These are phyloP conservation scores for Drosophila santomea DNA, from an alignment of 1,140 invertebrate genomes.

Conservation along the genomic window DNA sequence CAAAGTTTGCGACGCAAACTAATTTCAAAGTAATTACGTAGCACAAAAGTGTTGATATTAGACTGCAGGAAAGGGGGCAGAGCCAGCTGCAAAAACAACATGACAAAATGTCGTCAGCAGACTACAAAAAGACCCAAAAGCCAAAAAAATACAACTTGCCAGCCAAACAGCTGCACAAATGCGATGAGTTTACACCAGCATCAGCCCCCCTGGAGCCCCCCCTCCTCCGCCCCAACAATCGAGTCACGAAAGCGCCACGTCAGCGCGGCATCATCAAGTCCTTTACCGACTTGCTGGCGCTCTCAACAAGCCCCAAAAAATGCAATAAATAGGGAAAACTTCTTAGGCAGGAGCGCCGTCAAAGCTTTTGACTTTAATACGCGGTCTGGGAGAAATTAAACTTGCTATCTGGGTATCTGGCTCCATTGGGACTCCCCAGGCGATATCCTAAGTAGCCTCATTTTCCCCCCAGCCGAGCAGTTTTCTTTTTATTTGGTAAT, in stretches of 20 bases:
- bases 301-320: constrained; percentile 33
- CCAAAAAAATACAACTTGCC: constrained; percentile 36
- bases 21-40: constrained; percentile 84
- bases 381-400: constrained; percentile 69
- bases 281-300: constrained; percentile 52
- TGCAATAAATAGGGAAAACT: constrained; percentile 31
- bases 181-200: constrained; percentile 42
- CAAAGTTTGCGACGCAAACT: constrained; percentile 82
- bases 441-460: constrained; percentile 66
- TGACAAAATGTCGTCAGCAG: constrained; percentile 73
- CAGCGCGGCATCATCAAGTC: constrained; percentile 58
- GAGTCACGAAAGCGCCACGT: constrained; percentile 51
- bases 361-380: constrained; percentile 73
- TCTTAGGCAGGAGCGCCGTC: constrained; percentile 49
- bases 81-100: constrained; percentile 67
- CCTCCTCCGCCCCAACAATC: constrained; percentile 16
- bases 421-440: constrained; percentile 23
- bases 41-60: constrained; percentile 84
- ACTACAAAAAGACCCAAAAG: constrained; percentile 24
- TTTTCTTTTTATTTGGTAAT: constrained; percentile 78
- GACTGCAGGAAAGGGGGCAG: constrained; percentile 52
- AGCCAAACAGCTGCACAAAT: constrained; percentile 68
- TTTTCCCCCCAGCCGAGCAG: constrained; percentile 16
- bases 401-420: constrained; percentile 42
- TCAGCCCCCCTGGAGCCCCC: neutral